Evolutionary conservation across 2,888 invertebrate species (phyloP).

Genomic region (Scotopteryx bipunctaria): DNA sequence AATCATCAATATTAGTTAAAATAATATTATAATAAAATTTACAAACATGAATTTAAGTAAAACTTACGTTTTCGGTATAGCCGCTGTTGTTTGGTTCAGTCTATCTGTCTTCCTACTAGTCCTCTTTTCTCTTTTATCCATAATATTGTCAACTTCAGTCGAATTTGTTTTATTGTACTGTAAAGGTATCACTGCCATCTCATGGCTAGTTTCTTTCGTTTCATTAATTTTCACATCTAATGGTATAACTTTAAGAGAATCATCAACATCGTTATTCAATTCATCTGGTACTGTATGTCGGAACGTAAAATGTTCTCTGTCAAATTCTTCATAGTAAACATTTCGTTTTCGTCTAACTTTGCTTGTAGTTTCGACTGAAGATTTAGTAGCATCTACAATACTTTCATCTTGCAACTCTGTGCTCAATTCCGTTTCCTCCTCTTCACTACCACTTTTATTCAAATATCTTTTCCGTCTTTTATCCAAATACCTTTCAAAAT

Average conservation of each 20-base stretch:
- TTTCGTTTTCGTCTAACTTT: slow-evolving; percentile 61
- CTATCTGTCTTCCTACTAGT: slow-evolving; percentile 79
- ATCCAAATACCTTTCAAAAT: slow-evolving; percentile 74
- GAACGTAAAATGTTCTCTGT: slow-evolving; percentile 55
- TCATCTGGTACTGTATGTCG: slow-evolving; percentile 47
- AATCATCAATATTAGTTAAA: not conserved
- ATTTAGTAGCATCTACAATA: slow-evolving; percentile 48
- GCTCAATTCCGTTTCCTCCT: slow-evolving; percentile 51
- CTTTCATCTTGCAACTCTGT: slow-evolving; percentile 58
- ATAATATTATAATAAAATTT: not conserved
- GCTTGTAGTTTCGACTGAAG: slow-evolving; percentile 38
- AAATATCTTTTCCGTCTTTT: slow-evolving; percentile 70
- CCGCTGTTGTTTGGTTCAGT: slow-evolving; percentile 77
- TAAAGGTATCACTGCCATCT: slow-evolving; percentile 65
- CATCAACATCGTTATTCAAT: slow-evolving; percentile 54
- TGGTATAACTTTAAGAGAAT: slow-evolving; percentile 69
- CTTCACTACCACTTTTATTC: slow-evolving; percentile 56
- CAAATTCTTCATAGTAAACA: slow-evolving; percentile 54
- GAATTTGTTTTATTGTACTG: slow-evolving; percentile 70
- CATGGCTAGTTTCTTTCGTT: slow-evolving; percentile 47
- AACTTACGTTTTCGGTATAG: slow-evolving; percentile 78
- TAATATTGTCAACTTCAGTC: slow-evolving; percentile 64
- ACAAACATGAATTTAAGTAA: not conserved
- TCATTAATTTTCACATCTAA: slow-evolving; percentile 41
- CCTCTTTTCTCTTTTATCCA: slow-evolving; percentile 75